Percentiles rank a stretch among this genome's conserved stretches.
Evolutionary conservation across 2,888 invertebrate genomes (phyloP).

Genomic region (Nebria brevicollis): DNA sequence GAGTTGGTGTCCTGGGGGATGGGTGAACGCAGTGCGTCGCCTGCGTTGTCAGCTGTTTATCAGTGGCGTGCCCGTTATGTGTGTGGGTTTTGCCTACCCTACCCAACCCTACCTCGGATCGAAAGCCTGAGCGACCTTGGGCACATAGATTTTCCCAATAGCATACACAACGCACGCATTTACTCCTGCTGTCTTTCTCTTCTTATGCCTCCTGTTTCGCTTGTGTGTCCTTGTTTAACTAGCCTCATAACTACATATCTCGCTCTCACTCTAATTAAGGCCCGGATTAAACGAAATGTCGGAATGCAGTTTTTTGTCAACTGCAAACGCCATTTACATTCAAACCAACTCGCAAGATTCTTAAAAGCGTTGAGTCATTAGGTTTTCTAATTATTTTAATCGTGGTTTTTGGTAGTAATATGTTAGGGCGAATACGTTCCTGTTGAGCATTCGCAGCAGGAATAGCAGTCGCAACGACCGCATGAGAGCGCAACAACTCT

Average conservation of each 20-base stretch:
- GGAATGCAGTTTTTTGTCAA: neutral
- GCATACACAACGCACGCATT: slow-evolving; percentile 33
- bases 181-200: slow-evolving; percentile 18
- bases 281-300: neutral
- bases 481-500: slow-evolving; percentile 5
- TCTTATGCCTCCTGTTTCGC: neutral
- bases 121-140: slow-evolving; percentile 36
- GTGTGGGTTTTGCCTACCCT: neutral
- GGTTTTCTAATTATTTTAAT: neutral
- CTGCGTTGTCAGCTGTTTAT: slow-evolving; percentile 10
- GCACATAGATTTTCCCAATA: slow-evolving; percentile 41
- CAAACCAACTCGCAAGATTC: neutral
- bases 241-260: neutral
- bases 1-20: neutral
- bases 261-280: neutral
- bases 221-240: neutral
- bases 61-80: neutral
- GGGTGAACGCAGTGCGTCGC: neutral
- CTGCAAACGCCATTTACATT: neutral
- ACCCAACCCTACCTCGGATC: slow-evolving; percentile 10
- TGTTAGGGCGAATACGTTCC: neutral
- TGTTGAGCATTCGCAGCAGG: neutral
- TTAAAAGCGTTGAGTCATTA: neutral
- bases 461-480: slow-evolving; percentile 5
- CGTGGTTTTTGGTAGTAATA: neutral